Base-by-base conservation (phyloP, 2,888 invertebrate species). In the Erebia ligea region DNA sequence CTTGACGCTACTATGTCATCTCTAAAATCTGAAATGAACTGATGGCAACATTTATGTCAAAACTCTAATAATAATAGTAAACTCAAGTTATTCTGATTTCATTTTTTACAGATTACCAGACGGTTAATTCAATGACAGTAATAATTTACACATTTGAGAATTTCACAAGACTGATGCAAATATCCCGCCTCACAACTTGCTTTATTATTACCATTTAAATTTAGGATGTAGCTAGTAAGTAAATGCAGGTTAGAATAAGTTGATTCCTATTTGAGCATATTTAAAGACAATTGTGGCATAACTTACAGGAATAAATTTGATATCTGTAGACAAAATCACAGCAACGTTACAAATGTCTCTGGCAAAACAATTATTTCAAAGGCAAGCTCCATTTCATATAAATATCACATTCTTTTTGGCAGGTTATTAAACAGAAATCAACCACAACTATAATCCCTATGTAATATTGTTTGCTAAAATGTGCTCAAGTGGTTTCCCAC, bases 151-250 rank as follows among this genome's bases (percentile, higher is more conserved):
- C 85, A 85, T 87, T 88, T 91, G 90, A 93, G 85, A 92, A 91
- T 91, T 91, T 90, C 91, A 93, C 92, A 93, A 93, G 93, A 93
- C 93, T 93, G 93, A 93, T 92, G 91, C 92, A 92, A 93, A 93
- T 93, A 90, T 93, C 93, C 93, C 93, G 93, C 93, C 93, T 93
- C 93, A 92, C 90, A 87, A 93, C 92, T 93, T 93, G 93, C 93
- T 93, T 93, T 93, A 93, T 92, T 90, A 92, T 92, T 93, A 93
- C 93, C 92, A 92, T 90, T 89, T 90, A 91, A 87, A 89, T 84
- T 86, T 89, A 92, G 88, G 81, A 77, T 87, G 88, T 91, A 92
- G 88, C 85, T 87, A 79, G 80, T 90, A 91, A 87, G 83, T 83
- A 85, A 85, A 87, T 82, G 84, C 82, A 82, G 79, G 77, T 86